phyloP scores from a whole-genome alignment of 2,888 invertebrate species.

The Ophonus ardosiacus region DNA sequence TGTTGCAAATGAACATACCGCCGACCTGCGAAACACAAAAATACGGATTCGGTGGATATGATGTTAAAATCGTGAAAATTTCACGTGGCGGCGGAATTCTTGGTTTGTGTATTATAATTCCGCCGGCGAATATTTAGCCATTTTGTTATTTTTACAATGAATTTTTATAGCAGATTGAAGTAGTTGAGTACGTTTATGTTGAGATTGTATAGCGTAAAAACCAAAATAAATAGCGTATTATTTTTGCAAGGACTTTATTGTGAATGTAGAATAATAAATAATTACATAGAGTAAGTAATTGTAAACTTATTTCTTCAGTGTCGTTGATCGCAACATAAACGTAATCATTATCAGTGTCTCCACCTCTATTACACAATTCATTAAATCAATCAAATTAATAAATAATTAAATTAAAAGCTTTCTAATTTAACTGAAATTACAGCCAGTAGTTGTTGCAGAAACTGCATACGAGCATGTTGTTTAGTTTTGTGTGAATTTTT shows the following conservation, averaged over 20 bases:
- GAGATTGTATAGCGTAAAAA: conserved; percentile 44
- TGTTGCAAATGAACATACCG: too few species aligned
- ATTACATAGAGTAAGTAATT: conserved; percentile 28
- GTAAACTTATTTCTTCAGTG: conserved; percentile 7
- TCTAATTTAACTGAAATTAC: too few species aligned
- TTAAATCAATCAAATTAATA: neutral
- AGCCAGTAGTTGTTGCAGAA: too few species aligned
- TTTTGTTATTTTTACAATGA: conserved; percentile 29
- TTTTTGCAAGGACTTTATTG: conserved; percentile 46
- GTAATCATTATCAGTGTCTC: conserved; percentile 21
- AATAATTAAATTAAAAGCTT: too few species aligned
- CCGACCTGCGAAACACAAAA: too few species aligned
- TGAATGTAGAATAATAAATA: conserved; percentile 32
- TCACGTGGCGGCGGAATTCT: too few species aligned
- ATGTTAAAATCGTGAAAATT: too few species aligned
- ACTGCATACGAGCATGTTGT: too few species aligned
- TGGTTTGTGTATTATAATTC: too few species aligned
- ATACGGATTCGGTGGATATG: too few species aligned
- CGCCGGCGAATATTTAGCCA: too few species aligned
- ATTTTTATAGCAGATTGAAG: conserved; percentile 45
- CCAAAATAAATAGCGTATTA: conserved; percentile 53
- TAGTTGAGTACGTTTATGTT: conserved; percentile 54
- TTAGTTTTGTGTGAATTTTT: too few species aligned
- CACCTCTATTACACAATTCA: neutral
- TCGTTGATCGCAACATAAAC: conserved; percentile 43